These are phyloP conservation scores for Hippopotamyrus pictus DNA, from an alignment of 2,797 vertebrate genomes.

Conservation along the genomic window DNA sequence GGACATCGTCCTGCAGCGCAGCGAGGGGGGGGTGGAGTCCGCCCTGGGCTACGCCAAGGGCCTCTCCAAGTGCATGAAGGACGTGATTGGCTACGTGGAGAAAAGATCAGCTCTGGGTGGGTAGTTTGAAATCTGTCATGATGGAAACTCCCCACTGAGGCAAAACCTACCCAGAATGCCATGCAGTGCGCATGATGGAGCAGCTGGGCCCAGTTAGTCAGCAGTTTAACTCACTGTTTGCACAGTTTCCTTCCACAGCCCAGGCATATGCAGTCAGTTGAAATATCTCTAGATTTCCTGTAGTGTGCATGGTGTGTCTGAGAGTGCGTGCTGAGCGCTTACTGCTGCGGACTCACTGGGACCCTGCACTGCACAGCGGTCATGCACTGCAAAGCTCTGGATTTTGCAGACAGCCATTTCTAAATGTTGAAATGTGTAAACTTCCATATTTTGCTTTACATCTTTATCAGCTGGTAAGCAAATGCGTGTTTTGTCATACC, in stretches of 20 bases:
- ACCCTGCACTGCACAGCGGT: neutral
- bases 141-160: neutral
- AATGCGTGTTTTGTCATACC: neutral
- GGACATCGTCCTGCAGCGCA: slow-evolving; percentile 82
- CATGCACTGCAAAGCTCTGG: neutral
- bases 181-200: neutral
- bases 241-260: neutral
- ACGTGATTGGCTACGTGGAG: slow-evolving; percentile 82
- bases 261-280: neutral
- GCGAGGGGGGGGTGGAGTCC: slow-evolving; percentile 81
- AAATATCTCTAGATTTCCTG: neutral
- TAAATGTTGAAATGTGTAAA: neutral
- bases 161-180: neutral
- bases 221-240: neutral
- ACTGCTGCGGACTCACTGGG: neutral
- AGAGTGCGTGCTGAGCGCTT: neutral
- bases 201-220: neutral
- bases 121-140: slow-evolving; percentile 24
- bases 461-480: neutral
- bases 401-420: neutral
- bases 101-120: slow-evolving; percentile 76
- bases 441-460: neutral
- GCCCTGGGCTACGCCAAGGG: slow-evolving; percentile 83
- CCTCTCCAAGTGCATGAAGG: slow-evolving; percentile 94
- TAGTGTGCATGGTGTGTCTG: neutral